A percentile compares a stretch with the other conserved stretches of the same genome.
Evolutionary conservation across 2,797 vertebrate genomes (phyloP).

Genomic region (Crax fasciolata): DNA sequence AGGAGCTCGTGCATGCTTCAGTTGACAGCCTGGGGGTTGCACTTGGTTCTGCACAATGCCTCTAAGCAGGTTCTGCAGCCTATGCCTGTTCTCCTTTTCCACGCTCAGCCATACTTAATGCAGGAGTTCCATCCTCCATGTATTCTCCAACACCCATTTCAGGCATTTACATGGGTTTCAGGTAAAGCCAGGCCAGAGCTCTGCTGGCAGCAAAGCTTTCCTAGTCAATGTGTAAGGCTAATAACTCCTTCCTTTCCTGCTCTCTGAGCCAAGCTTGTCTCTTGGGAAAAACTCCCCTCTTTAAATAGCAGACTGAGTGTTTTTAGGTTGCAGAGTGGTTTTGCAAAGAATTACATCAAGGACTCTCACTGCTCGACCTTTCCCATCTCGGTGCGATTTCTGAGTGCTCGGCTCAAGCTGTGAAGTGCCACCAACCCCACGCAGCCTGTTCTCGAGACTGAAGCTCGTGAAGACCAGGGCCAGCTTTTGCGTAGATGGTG

Average conservation of each 20-base stretch:
- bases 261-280: not conserved
- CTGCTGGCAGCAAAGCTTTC: not conserved
- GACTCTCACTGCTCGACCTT: not conserved
- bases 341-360: not conserved
- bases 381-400: not conserved
- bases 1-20: not conserved
- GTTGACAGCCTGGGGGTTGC: not conserved
- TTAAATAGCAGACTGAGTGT: constrained; percentile 12
- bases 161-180: not conserved
- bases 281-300: not conserved
- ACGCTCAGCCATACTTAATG: not conserved
- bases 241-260: not conserved
- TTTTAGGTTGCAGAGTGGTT: not conserved
- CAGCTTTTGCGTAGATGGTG: not conserved
- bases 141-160: not conserved
- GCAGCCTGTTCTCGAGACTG: not conserved
- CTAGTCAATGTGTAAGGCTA: not conserved
- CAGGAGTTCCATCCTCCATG: not conserved
- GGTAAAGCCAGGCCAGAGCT: not conserved
- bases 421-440: not conserved
- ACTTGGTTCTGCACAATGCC: not conserved
- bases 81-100: not conserved
- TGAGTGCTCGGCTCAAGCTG: not conserved
- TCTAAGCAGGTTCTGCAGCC: not conserved
- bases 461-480: not conserved